A percentile compares a stretch with the other conserved stretches of the same genome.
phyloP scores from a whole-genome alignment of 2,888 invertebrate genomes.

The Heliconius hortense region DNA sequence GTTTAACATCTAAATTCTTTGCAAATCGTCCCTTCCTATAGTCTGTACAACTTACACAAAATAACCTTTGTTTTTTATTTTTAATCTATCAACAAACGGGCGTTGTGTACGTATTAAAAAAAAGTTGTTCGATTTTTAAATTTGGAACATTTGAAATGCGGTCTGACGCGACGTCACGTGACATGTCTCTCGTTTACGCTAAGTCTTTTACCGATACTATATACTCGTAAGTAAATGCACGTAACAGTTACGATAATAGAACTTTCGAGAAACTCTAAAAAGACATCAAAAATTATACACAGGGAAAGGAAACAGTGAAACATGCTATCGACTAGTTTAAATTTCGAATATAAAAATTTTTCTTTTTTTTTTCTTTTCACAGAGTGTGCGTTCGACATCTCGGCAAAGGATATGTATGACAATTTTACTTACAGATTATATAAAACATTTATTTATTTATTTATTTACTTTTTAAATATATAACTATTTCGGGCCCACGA shows the following conservation, averaged over 20 bases:
- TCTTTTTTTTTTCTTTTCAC: constrained; percentile 60
- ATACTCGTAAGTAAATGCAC: constrained; percentile 59
- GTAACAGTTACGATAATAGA: constrained; percentile 65
- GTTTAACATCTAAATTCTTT: constrained; percentile 81
- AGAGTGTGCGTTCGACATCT: constrained; percentile 69
- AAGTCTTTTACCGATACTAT: constrained; percentile 48
- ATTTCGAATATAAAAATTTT: constrained; percentile 80
- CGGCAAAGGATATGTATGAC: constrained; percentile 77
- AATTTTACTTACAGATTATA: constrained; percentile 42
- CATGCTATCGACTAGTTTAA: constrained; percentile 78
- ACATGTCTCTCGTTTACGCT: constrained; percentile 47
- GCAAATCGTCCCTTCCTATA: constrained; percentile 82
- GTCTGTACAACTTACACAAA: constrained; percentile 80
- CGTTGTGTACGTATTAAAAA: constrained; percentile 66
- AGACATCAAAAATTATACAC: constrained; percentile 74
- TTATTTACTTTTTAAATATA: constrained; percentile 37
- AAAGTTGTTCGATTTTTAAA: constrained; percentile 67
- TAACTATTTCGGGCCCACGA: constrained; percentile 46
- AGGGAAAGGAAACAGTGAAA: constrained; percentile 66
- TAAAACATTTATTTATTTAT: constrained; percentile 32
- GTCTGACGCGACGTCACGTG: constrained; percentile 73
- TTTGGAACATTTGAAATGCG: constrained; percentile 67
- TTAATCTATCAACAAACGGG: constrained; percentile 78
- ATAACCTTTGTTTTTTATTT: constrained; percentile 58
- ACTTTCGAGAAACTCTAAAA: constrained; percentile 71